Conservation (phyloP, 1,140 invertebrate genomes). For the Pectinophora gossypiella region DNA sequence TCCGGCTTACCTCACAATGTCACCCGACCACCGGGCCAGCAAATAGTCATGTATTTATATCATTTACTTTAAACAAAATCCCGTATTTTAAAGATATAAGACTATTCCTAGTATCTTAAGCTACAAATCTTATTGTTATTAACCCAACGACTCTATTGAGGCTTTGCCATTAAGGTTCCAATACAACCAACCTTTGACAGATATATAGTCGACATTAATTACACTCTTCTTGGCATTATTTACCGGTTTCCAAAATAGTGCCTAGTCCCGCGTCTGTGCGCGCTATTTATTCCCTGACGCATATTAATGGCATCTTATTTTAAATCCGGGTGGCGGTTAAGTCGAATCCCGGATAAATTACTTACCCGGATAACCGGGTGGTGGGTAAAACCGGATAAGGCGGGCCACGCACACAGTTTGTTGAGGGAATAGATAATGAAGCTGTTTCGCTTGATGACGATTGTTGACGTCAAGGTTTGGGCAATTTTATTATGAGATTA, state of each 20-base stretch:
- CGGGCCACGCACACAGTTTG: constrained; percentile 1
- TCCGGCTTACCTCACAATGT: too few species aligned
- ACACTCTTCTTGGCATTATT: neutral
- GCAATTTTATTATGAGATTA: too few species aligned
- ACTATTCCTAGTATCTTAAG: too few species aligned
- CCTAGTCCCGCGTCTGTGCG: neutral
- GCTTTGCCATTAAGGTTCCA: neutral
- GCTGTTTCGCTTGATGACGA: neutral
- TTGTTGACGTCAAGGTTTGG: neutral
- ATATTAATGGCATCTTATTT: constrained; percentile 60
- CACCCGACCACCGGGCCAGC: too few species aligned
- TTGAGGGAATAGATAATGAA: neutral
- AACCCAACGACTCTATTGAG: too few species aligned
- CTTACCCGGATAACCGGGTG: constrained; percentile 29
- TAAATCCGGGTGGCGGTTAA: constrained; percentile 50
- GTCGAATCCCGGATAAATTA: constrained; percentile 55
- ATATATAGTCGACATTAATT: neutral
- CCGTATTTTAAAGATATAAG: too few species aligned
- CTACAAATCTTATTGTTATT: too few species aligned
- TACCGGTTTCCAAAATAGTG: neutral
- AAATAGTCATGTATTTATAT: too few species aligned
- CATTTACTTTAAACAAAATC: too few species aligned
- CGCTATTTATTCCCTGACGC: constrained; percentile 29
- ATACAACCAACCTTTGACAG: too few species aligned
- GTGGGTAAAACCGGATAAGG: constrained; percentile 16